phyloP scores from a whole-genome alignment of 2,797 vertebrate species.

The Dallia pectoralis region DNA sequence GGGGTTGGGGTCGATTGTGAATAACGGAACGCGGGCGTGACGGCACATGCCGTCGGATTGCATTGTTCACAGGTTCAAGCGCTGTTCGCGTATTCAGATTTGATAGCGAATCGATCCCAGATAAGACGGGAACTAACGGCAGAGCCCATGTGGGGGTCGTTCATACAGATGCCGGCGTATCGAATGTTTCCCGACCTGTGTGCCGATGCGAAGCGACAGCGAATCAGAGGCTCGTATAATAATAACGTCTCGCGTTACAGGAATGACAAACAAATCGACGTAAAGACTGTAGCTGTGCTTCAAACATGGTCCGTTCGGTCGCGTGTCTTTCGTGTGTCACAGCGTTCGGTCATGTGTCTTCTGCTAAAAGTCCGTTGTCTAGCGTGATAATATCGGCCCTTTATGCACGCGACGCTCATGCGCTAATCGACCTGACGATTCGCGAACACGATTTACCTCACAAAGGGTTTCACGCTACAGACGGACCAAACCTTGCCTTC shows the following conservation, averaged over 20 bases:
- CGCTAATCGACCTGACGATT: neutral
- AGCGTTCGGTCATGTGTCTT: no score
- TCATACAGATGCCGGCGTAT: constrained; percentile 82
- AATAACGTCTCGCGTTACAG: constrained; percentile 61
- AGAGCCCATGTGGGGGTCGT: constrained; percentile 79
- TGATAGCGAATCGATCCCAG: constrained; percentile 72
- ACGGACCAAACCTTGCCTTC: no score
- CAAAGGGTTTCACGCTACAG: no score
- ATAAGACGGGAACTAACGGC: constrained; percentile 90
- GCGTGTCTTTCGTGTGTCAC: no score
- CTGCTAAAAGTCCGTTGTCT: no score
- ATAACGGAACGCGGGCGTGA: constrained; percentile 36
- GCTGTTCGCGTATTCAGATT: constrained; percentile 69
- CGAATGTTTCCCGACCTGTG: constrained; percentile 81
- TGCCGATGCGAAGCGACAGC: constrained; percentile 76
- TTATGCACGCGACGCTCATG: neutral
- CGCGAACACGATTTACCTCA: neutral
- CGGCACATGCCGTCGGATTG: constrained; percentile 41
- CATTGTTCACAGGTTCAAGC: no score
- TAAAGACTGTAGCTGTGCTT: no score
- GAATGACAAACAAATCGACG: neutral
- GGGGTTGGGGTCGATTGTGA: constrained; percentile 31
- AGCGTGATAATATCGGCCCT: no score
- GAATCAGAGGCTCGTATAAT: constrained; percentile 78
- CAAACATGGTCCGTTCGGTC: no score